Conservation (phyloP, 2,797 vertebrate genomes). For the Brachymystax lenok region DNA sequence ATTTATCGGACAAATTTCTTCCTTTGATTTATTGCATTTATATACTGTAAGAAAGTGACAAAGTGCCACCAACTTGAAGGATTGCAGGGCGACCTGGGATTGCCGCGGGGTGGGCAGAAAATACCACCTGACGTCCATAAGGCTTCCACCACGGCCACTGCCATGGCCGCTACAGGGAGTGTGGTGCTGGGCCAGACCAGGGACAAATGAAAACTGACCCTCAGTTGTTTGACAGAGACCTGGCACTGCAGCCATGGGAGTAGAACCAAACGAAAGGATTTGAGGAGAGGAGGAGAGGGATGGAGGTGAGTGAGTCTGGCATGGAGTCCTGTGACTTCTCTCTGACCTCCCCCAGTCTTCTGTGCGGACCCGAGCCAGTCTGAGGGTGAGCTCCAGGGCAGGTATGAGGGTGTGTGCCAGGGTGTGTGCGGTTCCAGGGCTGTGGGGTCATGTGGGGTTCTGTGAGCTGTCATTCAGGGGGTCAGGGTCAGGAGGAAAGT, state of each 20-base stretch:
- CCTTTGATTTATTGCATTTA: constrained; percentile 80
- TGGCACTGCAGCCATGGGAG: constrained; percentile 36
- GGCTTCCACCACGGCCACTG: constrained; percentile 58
- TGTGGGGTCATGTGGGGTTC: not conserved
- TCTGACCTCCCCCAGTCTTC: constrained; percentile 50
- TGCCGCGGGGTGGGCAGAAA: constrained; percentile 69
- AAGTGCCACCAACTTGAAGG: constrained; percentile 72
- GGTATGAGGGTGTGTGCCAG: constrained; percentile 27
- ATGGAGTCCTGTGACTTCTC: constrained; percentile 37
- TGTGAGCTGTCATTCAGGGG: constrained; percentile 23
- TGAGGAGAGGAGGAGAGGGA: constrained; percentile 18
- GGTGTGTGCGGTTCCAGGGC: not conserved
- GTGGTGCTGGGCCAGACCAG: constrained; percentile 25
- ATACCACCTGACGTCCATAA: constrained; percentile 66
- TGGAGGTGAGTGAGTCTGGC: constrained; percentile 30
- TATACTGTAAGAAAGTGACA: constrained; percentile 74
- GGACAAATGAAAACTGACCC: constrained; percentile 61
- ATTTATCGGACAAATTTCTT: constrained; percentile 59
- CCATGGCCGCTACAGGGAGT: constrained; percentile 55
- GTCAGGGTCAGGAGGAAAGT: constrained; percentile 33
- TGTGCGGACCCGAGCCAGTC: constrained; percentile 52
- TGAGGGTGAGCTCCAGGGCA: constrained; percentile 42
- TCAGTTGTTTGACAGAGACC: constrained; percentile 46
- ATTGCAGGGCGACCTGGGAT: constrained; percentile 69
- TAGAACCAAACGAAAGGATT: constrained; percentile 9